These are phyloP conservation scores for Leptodactylus fuscus DNA, from an alignment of 2,113 vertebrate genomes.

Conservation along the genomic window DNA sequence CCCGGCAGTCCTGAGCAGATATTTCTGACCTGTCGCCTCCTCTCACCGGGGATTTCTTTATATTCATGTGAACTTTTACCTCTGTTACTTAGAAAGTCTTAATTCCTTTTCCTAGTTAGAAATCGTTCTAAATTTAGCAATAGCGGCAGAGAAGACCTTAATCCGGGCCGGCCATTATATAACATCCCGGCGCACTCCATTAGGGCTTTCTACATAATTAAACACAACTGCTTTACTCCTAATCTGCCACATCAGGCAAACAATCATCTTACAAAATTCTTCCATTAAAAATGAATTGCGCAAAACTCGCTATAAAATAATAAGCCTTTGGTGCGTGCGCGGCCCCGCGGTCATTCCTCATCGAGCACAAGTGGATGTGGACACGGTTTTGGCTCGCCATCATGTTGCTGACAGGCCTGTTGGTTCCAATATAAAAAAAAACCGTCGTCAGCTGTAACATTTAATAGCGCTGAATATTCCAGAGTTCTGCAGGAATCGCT, in stretches of 20 bases:
- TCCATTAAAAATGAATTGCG: neutral
- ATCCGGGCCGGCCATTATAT: constrained; percentile 14
- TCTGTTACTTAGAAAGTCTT: constrained; percentile 35
- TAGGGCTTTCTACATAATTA: constrained; percentile 28
- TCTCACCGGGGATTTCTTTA: neutral
- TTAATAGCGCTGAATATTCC: neutral
- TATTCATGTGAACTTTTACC: constrained; percentile 13
- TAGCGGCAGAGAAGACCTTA: constrained; percentile 23
- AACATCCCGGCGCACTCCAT: neutral
- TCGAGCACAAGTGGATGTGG: neutral
- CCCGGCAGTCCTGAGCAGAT: too few species aligned
- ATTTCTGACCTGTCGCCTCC: neutral
- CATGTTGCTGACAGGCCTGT: constrained; percentile 9
- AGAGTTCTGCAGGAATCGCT: neutral
- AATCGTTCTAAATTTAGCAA: constrained; percentile 22
- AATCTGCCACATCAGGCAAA: constrained; percentile 17
- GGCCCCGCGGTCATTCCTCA: neutral
- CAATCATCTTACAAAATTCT: constrained; percentile 24
- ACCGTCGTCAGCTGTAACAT: neutral
- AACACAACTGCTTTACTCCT: constrained; percentile 16
- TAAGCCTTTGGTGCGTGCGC: neutral
- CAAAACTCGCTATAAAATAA: neutral
- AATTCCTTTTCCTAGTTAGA: constrained; percentile 3
- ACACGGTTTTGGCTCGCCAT: neutral
- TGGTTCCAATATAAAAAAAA: constrained; percentile 13